Evolutionary conservation across 2,797 vertebrate genomes (phyloP), one percentile per base, ranked within the genome.

Genomic region (Melanogrammus aeglefinus): DNA sequence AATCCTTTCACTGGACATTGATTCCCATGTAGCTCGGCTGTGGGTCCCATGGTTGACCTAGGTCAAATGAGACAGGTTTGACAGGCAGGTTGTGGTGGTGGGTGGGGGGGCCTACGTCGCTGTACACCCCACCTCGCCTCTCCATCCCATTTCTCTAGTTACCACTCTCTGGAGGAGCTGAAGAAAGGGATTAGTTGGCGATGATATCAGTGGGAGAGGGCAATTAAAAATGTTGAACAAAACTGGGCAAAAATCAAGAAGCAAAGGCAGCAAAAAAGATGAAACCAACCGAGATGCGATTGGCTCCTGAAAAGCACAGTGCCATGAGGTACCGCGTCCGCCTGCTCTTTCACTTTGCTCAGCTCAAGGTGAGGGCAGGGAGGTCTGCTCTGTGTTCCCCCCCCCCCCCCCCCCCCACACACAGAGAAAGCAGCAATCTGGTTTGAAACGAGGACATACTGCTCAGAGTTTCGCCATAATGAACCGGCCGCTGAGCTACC

Each of bases 141-240:
- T 18, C 47, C 16, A 57, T 57, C 47, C 47, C 47, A 21, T 57
- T 5, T 57, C 47, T 57, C 47, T 82, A 81, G 79, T 86, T 86
- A 87, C 85, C 79, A 83, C 85, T 87, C 84, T 84, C 83, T 81
- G 83, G 86, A 81, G 76, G 81, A n/a, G 66, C 77, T 78, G 70
- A 24, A 36, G 10, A 74, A 12, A 35, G 18, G 29, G 29, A 63
- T 63, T 24, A 7, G 57, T 24, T 24, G 2, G n/a, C 2, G 57
- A 24, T 24, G 6, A 57, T 57, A 57, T 24, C 13, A 35, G 63
- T 69, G 38, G 24, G 29, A 63, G 57, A 21, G 47, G 21, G 47
- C 47, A 57, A 57, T 57, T 63, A 2, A 21, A 63, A 63, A 63
- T 63, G n/a, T 63, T 63, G 57, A 63, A 24, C 6, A 24, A 63